Conservation (phyloP, 1,140 invertebrate species). For the Heliconius nattereri region DNA sequence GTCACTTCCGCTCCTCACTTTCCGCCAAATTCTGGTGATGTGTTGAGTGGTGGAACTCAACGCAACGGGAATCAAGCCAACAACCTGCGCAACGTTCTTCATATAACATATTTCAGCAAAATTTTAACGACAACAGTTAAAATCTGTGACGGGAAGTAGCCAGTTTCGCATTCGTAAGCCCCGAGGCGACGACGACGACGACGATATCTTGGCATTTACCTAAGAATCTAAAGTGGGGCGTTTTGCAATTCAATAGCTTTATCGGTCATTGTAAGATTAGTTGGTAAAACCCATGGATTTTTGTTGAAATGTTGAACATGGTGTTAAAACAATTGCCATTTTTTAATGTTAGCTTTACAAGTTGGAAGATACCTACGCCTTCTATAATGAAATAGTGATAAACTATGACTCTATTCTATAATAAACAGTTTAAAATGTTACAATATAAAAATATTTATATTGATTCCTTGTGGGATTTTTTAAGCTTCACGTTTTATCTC, state of each 20-base stretch:
- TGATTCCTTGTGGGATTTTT: too few relatives aligned
- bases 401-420: too few relatives aligned
- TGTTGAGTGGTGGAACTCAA: not conserved
- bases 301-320: not conserved
- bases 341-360: too few relatives aligned
- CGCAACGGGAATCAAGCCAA: not conserved
- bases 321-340: too few relatives aligned
- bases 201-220: slow-evolving; percentile 4
- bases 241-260: slow-evolving; percentile 29
- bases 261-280: slow-evolving; percentile 13
- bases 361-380: too few relatives aligned
- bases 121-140: not conserved
- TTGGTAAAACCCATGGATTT: not conserved
- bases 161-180: not conserved
- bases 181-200: not conserved
- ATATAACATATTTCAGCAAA: too few relatives aligned
- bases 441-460: too few relatives aligned
- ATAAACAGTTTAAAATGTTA: too few relatives aligned
- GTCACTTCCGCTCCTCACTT: not conserved
- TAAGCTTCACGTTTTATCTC: too few relatives aligned
- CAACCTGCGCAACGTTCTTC: not conserved
- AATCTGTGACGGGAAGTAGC: not conserved
- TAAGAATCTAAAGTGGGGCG: slow-evolving; percentile 13
- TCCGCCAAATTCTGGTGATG: not conserved
- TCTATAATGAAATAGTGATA: too few relatives aligned